phyloP scores from a whole-genome alignment of 2,113 vertebrate genomes.

The Isurus oxyrinchus region DNA sequence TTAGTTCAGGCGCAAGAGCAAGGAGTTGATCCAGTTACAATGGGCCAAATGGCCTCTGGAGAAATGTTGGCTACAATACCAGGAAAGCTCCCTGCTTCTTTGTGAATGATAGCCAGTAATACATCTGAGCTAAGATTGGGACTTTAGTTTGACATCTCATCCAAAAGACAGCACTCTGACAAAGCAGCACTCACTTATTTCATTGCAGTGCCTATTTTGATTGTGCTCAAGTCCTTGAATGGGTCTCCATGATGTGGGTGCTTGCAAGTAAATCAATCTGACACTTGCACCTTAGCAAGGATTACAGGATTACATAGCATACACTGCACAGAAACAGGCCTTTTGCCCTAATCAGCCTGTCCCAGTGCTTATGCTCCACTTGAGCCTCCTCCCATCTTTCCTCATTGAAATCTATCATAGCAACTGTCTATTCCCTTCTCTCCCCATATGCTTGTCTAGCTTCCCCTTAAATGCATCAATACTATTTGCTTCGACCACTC shows the following conservation, averaged over 20 bases:
- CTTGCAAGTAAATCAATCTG: not conserved
- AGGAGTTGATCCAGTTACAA: not conserved
- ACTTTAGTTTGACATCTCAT: not conserved
- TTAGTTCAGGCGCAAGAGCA: not conserved
- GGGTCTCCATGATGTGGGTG: not conserved
- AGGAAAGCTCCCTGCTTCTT: not conserved
- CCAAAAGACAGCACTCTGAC: not conserved
- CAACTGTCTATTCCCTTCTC: too few species aligned
- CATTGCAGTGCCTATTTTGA: not conserved
- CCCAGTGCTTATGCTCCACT: too few species aligned
- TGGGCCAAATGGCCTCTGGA: not conserved
- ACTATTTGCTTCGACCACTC: too few species aligned
- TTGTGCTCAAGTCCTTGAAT: not conserved
- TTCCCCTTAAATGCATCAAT: too few species aligned
- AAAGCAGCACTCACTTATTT: not conserved
- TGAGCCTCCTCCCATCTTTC: too few species aligned
- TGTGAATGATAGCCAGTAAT: not conserved
- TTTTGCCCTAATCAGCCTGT: too few species aligned
- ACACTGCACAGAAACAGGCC: too few species aligned
- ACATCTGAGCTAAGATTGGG: not conserved
- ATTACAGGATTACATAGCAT: too few species aligned
- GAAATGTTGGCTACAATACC: not conserved
- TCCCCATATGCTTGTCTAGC: too few species aligned
- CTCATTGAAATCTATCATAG: too few species aligned
- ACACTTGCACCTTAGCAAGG: not conserved